Conservation (phyloP, 2,888 invertebrate genomes). For the Baronia brevicornis region DNA sequence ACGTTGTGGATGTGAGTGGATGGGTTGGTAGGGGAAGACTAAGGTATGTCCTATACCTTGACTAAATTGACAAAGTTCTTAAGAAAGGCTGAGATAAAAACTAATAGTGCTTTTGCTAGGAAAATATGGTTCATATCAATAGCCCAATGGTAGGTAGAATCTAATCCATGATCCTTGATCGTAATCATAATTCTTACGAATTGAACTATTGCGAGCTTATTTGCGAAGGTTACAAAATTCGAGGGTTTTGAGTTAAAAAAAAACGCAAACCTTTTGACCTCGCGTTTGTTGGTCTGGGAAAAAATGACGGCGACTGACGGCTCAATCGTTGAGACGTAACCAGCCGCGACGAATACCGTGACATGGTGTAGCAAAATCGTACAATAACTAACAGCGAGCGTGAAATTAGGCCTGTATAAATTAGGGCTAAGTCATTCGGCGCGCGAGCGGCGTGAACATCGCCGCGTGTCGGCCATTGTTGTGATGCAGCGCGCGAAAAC, state of each 20-base stretch:
- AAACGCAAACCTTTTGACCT: conserved; percentile 17
- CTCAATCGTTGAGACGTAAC: conserved; percentile 54
- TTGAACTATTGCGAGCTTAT: not conserved
- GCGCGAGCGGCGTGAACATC: conserved; percentile 45
- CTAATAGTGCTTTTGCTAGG: too few species aligned
- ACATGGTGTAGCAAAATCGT: conserved; percentile 57
- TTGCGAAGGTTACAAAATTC: conserved; percentile 9
- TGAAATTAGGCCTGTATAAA: conserved; percentile 65
- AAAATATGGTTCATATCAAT: too few species aligned
- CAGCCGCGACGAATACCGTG: conserved; percentile 62
- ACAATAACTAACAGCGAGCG: conserved; percentile 65
- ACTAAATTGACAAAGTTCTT: too few species aligned
- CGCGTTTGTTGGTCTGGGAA: conserved; percentile 9
- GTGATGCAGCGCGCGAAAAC: conserved; percentile 45
- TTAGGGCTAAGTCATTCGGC: conserved; percentile 58
- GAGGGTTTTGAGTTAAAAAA: conserved; percentile 14
- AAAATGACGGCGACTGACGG: conserved; percentile 38
- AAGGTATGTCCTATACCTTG: too few species aligned
- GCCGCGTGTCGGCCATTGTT: conserved; percentile 65
- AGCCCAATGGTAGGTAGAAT: too few species aligned
- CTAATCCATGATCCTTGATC: too few species aligned
- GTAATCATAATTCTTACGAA: too few species aligned
- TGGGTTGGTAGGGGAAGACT: too few species aligned
- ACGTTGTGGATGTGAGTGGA: too few species aligned
- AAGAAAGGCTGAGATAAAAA: too few species aligned